Percentiles rank a stretch among this genome's conserved stretches.
These are phyloP conservation scores for Galeruca laticollis DNA, from an alignment of 2,888 invertebrate genomes.

Conservation along the genomic window DNA sequence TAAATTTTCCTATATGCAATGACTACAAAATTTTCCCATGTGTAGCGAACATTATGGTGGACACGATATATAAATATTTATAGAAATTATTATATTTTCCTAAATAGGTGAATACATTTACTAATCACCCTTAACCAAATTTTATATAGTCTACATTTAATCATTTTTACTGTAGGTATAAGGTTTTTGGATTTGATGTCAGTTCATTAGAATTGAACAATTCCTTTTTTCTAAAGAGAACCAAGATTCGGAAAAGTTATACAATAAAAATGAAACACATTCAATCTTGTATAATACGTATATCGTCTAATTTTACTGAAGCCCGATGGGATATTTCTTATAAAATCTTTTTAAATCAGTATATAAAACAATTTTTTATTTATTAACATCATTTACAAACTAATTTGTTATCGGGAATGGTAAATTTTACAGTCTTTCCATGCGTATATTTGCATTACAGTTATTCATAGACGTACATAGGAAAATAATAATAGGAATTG, in stretches of 20 bases:
- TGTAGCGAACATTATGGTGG: no score
- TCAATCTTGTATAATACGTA: background rate
- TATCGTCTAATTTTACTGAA: conserved; percentile 40
- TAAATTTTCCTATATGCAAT: no score
- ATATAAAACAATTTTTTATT: conserved; percentile 68
- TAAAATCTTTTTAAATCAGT: conserved; percentile 65
- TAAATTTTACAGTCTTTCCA: conserved; percentile 63
- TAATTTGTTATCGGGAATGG: conserved; percentile 62
- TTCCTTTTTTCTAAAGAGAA: background rate
- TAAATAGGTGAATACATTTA: no score
- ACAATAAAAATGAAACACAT: background rate
- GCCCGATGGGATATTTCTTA: conserved; percentile 57
- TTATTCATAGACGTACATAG: conserved; percentile 8
- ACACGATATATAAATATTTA: no score
- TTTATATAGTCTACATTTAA: background rate
- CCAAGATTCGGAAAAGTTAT: background rate
- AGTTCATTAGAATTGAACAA: background rate
- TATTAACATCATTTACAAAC: conserved; percentile 68
- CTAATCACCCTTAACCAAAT: no score
- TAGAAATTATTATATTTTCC: no score
- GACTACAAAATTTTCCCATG: no score
- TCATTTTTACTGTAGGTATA: background rate
- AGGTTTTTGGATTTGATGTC: background rate
- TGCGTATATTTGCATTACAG: conserved; percentile 38
- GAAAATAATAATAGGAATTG: background rate